phyloP scores from a whole-genome alignment of 2,888 invertebrate genomes.

The Clunio marinus region DNA sequence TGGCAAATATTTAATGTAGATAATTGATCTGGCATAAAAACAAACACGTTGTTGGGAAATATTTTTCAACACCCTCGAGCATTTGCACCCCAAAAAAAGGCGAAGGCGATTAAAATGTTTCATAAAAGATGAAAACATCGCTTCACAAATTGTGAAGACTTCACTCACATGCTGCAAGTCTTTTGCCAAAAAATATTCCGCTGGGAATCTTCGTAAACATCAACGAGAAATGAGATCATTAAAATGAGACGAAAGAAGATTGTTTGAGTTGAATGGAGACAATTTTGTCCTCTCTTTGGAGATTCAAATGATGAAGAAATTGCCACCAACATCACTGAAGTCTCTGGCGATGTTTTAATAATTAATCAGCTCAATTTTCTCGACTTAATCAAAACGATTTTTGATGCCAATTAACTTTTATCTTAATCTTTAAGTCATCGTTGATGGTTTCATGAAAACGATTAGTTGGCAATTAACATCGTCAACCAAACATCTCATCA shows the following conservation, averaged over 20 bases:
- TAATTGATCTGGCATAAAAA: conserved; percentile 33
- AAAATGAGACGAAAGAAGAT: neutral
- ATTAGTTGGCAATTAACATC: conserved; percentile 24
- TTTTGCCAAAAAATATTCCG: conserved; percentile 1
- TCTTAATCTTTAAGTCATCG: conserved; percentile 16
- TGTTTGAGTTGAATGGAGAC: no score
- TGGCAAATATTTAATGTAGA: conserved; percentile 31
- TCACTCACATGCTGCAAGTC: no score
- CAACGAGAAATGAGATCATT: conserved; percentile 8
- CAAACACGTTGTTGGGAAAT: neutral
- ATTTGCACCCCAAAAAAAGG: conserved; percentile 12
- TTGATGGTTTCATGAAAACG: neutral
- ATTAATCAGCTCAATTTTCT: conserved; percentile 22
- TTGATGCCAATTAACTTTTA: conserved; percentile 37
- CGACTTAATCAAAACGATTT: conserved; percentile 17
- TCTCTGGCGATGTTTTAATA: conserved; percentile 31
- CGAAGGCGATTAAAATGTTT: conserved; percentile 29
- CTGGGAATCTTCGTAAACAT: neutral
- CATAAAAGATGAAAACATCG: neutral
- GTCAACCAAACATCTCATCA: neutral
- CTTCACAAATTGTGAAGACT: no score
- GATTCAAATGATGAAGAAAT: no score
- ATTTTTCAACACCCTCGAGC: conserved; percentile 31
- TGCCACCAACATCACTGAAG: no score
- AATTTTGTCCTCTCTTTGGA: no score